These are phyloP conservation scores for Carassius auratus DNA, from an alignment of 2,113 vertebrate genomes.

Conservation along the genomic window DNA sequence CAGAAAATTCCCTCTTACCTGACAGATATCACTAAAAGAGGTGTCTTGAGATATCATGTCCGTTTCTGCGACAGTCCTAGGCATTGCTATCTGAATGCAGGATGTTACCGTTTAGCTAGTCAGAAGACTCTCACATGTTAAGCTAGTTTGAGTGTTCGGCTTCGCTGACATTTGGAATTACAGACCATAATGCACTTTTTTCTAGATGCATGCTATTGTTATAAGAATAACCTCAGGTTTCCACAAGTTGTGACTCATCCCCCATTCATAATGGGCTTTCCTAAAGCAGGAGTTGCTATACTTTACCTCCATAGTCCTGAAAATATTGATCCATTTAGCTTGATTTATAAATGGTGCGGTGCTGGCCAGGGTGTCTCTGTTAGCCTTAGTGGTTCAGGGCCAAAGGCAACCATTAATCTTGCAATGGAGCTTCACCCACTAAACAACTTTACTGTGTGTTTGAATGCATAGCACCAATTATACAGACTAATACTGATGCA, in stretches of 20 bases:
- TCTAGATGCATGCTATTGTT: too few relatives aligned
- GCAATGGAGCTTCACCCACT: constrained; percentile 64
- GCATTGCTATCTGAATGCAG: neutral
- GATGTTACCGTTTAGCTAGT: neutral
- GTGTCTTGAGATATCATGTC: neutral
- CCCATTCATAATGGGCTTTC: constrained; percentile 57
- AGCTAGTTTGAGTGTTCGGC: neutral
- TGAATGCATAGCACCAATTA: constrained; percentile 45
- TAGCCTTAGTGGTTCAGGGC: constrained; percentile 61
- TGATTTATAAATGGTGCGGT: constrained; percentile 75
- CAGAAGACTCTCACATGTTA: too few relatives aligned
- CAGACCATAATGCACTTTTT: too few relatives aligned
- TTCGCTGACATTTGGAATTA: too few relatives aligned
- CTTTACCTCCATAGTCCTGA: constrained; percentile 70
- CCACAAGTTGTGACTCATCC: constrained; percentile 58
- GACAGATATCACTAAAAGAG: constrained; percentile 9
- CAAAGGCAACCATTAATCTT: constrained; percentile 75
- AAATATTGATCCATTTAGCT: constrained; percentile 77
- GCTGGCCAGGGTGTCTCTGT: constrained; percentile 67
- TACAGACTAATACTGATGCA: constrained; percentile 31
- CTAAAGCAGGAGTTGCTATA: constrained; percentile 63
- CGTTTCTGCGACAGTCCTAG: neutral
- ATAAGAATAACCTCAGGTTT: constrained; percentile 67
- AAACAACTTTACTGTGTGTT: constrained; percentile 64
- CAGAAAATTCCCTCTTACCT: neutral